These are phyloP conservation scores for Bos javanicus DNA, from an alignment of 2,113 vertebrate genomes.

Conservation along the genomic window DNA sequence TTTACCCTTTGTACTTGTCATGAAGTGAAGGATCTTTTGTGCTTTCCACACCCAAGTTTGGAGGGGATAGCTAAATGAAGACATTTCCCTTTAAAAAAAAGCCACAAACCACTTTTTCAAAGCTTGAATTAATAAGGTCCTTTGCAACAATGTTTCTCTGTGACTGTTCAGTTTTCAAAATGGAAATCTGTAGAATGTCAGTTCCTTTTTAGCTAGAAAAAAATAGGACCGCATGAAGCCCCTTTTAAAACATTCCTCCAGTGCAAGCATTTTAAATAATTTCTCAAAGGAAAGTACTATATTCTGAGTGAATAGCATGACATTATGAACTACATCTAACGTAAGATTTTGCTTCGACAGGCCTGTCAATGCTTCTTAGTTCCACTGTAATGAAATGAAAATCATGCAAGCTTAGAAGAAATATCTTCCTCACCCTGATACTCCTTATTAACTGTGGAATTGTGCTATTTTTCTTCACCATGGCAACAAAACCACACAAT, in stretches of 20 bases:
- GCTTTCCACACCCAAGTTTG: not conserved
- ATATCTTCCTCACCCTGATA: conserved; percentile 30
- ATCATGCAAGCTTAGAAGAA: conserved; percentile 38
- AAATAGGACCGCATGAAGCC: conserved; percentile 19
- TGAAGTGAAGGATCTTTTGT: not conserved
- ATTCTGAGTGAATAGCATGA: conserved; percentile 46
- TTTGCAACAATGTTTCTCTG: conserved; percentile 47
- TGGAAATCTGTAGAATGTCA: conserved; percentile 53
- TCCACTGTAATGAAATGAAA: conserved; percentile 50
- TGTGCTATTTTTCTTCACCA: conserved; percentile 66
- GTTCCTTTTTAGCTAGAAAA: conserved; percentile 40
- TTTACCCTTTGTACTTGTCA: not conserved
- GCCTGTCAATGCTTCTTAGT: conserved; percentile 13
- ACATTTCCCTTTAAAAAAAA: conserved; percentile 48
- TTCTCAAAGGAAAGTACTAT: conserved; percentile 51
- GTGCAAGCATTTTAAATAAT: conserved; percentile 57
- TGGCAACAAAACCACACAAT: conserved; percentile 55
- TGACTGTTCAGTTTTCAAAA: conserved; percentile 30
- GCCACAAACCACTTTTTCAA: conserved; percentile 10
- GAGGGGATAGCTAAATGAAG: not conserved
- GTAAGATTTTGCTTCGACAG: conserved; percentile 38
- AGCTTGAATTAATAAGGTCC: conserved; percentile 36
- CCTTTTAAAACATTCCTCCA: conserved; percentile 32
- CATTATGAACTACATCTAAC: conserved; percentile 48
- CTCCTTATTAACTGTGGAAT: conserved; percentile 54